Percentiles rank a stretch among this genome's conserved stretches.
phyloP scores from a whole-genome alignment of 2,888 invertebrate genomes.

The Sylvicola fuscatus region DNA sequence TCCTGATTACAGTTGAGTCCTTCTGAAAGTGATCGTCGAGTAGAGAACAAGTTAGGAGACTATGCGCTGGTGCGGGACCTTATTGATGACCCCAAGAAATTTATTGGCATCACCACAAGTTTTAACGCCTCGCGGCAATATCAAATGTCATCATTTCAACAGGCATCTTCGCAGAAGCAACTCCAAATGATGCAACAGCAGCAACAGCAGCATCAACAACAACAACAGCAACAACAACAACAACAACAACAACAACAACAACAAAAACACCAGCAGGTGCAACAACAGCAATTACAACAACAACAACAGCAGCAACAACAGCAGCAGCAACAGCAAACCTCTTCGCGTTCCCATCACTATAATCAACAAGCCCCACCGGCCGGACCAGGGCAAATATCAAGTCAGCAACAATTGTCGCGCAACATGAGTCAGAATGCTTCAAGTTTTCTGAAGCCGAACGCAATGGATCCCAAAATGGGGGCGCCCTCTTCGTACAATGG shows the following conservation, averaged over 20 bases:
- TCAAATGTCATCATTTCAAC: conserved; percentile 4
- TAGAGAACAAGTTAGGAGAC: conserved; percentile 20
- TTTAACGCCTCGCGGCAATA: conserved; percentile 1
- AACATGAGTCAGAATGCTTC: no score
- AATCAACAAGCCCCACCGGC: conserved; percentile 3
- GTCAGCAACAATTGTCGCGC: conserved; percentile 8
- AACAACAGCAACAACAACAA: conserved; percentile 8
- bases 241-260: conserved; percentile 5
- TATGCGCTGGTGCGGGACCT: conserved; percentile 17
- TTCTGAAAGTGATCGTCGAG: conserved; percentile 20
- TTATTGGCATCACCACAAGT: conserved; percentile 11
- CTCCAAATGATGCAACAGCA: conserved; percentile 1
- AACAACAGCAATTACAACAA: conserved; percentile 5
- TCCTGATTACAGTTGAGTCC: conserved; percentile 10
- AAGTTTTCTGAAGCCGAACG: neutral
- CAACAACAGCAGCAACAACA: conserved; percentile 7
- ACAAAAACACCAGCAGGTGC: conserved; percentile 2
- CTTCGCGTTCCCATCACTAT: conserved; percentile 5
- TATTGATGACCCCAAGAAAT: conserved; percentile 15
- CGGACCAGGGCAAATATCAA: conserved; percentile 7
- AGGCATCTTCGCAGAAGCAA: conserved; percentile 4
- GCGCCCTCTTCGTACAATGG: no score
- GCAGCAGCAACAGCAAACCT: conserved; percentile 1
- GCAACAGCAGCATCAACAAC: neutral
- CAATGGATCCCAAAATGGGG: conserved; percentile 2